A percentile compares a stretch with the other conserved stretches of the same genome.
Conservation (phyloP, 2,113 vertebrate species). For the Origma solitaria region DNA sequence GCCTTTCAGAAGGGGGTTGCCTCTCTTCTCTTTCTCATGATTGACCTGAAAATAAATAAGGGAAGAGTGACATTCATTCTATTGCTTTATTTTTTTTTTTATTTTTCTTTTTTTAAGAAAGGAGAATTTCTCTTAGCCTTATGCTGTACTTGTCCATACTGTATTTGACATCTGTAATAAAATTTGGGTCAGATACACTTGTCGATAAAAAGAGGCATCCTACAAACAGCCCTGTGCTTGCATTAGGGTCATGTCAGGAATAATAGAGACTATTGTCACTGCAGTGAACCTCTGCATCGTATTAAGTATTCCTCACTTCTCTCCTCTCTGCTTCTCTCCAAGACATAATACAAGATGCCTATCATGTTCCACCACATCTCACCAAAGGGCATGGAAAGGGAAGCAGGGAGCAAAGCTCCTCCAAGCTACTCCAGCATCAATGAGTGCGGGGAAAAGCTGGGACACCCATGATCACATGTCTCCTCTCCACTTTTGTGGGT, state of each 20-base stretch:
- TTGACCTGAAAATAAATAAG: slow-evolving; percentile 48
- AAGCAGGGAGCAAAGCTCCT: neutral
- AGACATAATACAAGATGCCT: neutral
- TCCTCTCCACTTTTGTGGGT: neutral
- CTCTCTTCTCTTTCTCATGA: slow-evolving; percentile 3
- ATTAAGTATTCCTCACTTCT: neutral
- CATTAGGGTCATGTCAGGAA: slow-evolving; percentile 32
- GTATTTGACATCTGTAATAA: slow-evolving; percentile 53
- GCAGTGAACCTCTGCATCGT: neutral
- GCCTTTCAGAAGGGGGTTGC: neutral
- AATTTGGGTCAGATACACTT: slow-evolving; percentile 44
- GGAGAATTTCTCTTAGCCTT: neutral
- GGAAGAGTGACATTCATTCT: slow-evolving; percentile 16
- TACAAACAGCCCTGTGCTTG: neutral
- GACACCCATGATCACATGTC: neutral
- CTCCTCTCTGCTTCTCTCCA: neutral
- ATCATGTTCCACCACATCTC: neutral
- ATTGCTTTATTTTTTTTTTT: neutral
- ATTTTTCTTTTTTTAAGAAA: neutral
- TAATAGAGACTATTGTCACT: slow-evolving; percentile 23
- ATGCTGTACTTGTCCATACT: neutral
- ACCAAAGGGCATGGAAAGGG: neutral
- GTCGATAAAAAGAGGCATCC: slow-evolving; percentile 19
- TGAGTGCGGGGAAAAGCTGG: neutral
- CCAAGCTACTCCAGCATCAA: neutral